Conservation (phyloP, 2,888 invertebrate species). For the Hoplodrina blanda region DNA sequence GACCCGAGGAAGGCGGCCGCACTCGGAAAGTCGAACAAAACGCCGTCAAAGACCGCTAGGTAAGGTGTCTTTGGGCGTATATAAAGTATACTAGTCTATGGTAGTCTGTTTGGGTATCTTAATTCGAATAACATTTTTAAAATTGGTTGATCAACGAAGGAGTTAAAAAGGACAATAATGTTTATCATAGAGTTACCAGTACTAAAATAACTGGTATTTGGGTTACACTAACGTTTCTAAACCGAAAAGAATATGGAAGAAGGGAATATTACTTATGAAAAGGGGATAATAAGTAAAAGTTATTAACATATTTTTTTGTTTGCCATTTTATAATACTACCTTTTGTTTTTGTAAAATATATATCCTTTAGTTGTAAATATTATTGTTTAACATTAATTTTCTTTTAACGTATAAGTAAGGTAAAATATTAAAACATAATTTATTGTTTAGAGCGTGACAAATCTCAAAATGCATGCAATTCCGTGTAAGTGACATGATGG, state of each 20-base stretch:
- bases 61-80: conserved; percentile 54
- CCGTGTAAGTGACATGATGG: conserved; percentile 82
- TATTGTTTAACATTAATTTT: conserved; percentile 35
- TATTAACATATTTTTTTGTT: conserved; percentile 43
- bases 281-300: neutral
- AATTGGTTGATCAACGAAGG: no score
- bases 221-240: neutral
- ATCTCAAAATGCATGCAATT: conserved; percentile 86
- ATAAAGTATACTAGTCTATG: conserved; percentile 17
- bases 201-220: conserved; percentile 25
- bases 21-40: conserved; percentile 79
- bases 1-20: conserved; percentile 93
- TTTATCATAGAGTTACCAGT: neutral
- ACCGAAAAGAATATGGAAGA: neutral
- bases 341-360: conserved; percentile 27
- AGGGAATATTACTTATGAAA: neutral
- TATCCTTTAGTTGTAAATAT: conserved; percentile 55
- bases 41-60: conserved; percentile 83
- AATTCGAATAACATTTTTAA: neutral
- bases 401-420: conserved; percentile 32
- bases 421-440: conserved; percentile 53
- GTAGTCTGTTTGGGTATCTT: conserved; percentile 35
- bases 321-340: conserved; percentile 17
- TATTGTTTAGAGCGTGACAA: conserved; percentile 88
- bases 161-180: neutral